Percentiles rank a stretch among this genome's conserved stretches.
phyloP scores from a whole-genome alignment of 2,888 invertebrate genomes.

The Eilema griseolum region DNA sequence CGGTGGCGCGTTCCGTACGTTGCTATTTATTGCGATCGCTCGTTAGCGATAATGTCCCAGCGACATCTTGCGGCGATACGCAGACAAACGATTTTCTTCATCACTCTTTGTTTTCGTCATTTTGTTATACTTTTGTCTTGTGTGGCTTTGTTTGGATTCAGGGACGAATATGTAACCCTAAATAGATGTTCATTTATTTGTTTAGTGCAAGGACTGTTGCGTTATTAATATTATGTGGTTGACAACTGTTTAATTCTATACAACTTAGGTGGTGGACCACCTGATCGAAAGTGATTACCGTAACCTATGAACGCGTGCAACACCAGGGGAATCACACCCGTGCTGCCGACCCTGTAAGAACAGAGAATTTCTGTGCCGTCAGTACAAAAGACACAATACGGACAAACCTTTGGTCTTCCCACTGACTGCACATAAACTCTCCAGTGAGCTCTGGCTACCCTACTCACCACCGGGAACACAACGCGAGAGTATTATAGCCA shows the following conservation, averaged over 20 bases:
- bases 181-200: background rate
- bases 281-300: too few relatives aligned
- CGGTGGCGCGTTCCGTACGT: constrained; percentile 43
- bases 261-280: too few relatives aligned
- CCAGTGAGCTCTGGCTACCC: too few relatives aligned
- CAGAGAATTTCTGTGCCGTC: too few relatives aligned
- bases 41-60: constrained; percentile 71
- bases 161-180: constrained; percentile 9
- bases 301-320: too few relatives aligned
- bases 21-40: constrained; percentile 68
- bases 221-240: background rate
- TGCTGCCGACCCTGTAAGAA: too few relatives aligned
- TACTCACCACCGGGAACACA: too few relatives aligned
- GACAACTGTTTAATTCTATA: background rate
- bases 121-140: constrained; percentile 52
- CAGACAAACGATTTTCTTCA: constrained; percentile 55
- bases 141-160: constrained; percentile 38
- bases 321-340: too few relatives aligned
- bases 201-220: background rate
- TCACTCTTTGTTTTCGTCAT: constrained; percentile 50
- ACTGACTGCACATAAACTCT: too few relatives aligned
- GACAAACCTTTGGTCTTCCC: too few relatives aligned
- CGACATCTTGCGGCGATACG: constrained; percentile 67
- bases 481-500: too few relatives aligned
- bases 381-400: too few relatives aligned